These are phyloP conservation scores for Drepana arcuata DNA, from an alignment of 1,140 invertebrate genomes.

Conservation along the genomic window DNA sequence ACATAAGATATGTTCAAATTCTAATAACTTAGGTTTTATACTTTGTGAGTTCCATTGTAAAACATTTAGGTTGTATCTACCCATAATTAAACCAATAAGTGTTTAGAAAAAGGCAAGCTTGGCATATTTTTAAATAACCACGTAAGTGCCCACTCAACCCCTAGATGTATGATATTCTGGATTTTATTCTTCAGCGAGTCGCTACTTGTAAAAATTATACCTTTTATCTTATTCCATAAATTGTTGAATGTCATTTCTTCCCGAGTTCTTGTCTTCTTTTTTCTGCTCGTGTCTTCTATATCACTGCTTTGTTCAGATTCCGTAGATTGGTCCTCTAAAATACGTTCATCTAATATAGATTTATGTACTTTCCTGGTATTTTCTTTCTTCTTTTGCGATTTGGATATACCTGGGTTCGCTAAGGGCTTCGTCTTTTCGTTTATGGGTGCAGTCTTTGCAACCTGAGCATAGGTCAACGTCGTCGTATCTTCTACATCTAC, in stretches of 20 bases:
- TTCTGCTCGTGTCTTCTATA: not conserved
- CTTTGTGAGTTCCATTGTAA: constrained; percentile 19
- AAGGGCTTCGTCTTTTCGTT: not conserved
- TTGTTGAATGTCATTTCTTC: constrained; percentile 3
- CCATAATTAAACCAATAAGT: constrained; percentile 5
- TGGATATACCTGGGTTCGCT: too few relatives aligned
- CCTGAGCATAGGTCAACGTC: not conserved
- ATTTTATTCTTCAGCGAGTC: constrained; percentile 9
- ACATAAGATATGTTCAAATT: constrained; percentile 7
- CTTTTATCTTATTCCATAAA: constrained; percentile 5
- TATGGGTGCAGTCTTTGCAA: not conserved
- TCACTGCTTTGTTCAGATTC: too few relatives aligned
- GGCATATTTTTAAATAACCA: constrained; percentile 1
- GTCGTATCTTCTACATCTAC: not conserved
- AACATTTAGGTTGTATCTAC: constrained; percentile 6
- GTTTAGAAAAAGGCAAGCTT: constrained; percentile 2
- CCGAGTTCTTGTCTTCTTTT: not conserved
- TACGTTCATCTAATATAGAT: too few relatives aligned
- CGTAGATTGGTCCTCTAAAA: too few relatives aligned
- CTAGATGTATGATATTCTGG: constrained; percentile 1
- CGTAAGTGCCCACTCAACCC: constrained; percentile 5
- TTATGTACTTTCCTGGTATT: constrained; percentile 1
- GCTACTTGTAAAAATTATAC: constrained; percentile 3
- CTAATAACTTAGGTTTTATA: constrained; percentile 9
- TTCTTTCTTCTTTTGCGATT: not conserved